Base-by-base conservation (phyloP, 2,888 invertebrate species). In the Polymixis flavicincta region DNA sequence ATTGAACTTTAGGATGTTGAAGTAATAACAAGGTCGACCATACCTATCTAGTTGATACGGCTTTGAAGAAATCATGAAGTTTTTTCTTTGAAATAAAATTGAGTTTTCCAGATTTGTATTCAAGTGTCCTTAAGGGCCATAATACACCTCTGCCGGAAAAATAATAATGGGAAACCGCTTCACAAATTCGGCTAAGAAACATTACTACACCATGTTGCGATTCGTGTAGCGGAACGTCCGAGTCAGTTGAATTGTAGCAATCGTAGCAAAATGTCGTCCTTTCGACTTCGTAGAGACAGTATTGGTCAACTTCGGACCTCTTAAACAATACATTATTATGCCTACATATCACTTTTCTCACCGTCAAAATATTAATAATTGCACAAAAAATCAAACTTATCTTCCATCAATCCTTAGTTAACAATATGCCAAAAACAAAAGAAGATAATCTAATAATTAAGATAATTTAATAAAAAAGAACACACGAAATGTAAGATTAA, bases 381-480 rank as follows among this genome's bases (percentile, higher is more conserved):
- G n/a, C 25, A 4, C 25, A 25, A 25, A 25, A n/a, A 28, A 52
- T 32, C 17, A 52, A 3, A n/a, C 32, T n/a, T 19, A 19, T 9
- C 17, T 52, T 52, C n/a, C 2, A 22, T 32, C 17, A 52, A 66
- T 17, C 3, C 11, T 17, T 13, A 11, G 37, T 5, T 11, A 60
- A 54, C 6, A 22, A 50, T 22, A 32, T 14, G 14, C 25, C 8
- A 50, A 50, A 8, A 50, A 63, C 25, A 65, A 69, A 74, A 63
- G 22, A 50, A 60, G 74, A 71, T 57, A 78, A 71, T 74, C 55
- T 63, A 42, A 9, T 42, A 42, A 42, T 42, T 42, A 76, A 59
- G 61, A 71, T 73, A 74, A 71, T 65, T 65, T n/a, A 75, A 60
- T 63, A 64, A n/a, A 61, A 50, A 54, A 1, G 13, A 59, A 82